Base-by-base conservation (phyloP, 1,140 invertebrate species). In the Bactericera cockerelli region DNA sequence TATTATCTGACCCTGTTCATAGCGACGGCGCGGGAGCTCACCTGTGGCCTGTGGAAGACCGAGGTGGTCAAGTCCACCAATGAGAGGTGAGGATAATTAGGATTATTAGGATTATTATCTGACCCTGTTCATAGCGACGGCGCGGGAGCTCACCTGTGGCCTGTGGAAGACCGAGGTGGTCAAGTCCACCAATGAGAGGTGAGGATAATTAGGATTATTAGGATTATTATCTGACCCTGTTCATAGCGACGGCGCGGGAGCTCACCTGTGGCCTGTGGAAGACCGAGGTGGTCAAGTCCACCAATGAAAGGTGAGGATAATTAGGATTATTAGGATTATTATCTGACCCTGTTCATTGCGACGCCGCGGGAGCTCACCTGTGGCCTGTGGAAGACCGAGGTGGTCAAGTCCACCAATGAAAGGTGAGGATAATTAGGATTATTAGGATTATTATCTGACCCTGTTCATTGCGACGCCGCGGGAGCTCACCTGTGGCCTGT, bases 211-310 rank as follows among this genome's bases (percentile, higher is more conserved):
- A n/a, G n/a, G n/a, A n/a, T n/a, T n/a, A n/a, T n/a, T n/a, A n/a
- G n/a, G n/a, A n/a, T n/a, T n/a, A n/a, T n/a, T n/a, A 90, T 70
- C 75, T 89, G 26, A 74, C 83, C 10, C 78, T 89, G 57, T 90
- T 89, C 70, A 76, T 79, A 22, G 82, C 84, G 22, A 89, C 87
- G 2, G 84, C 87, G 8, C 77, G 85, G 58, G 87, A 89, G 75
- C 75, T 90, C 59, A 88, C 87, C 2, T 90, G 87, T 67, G 87
- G 87, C 2, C 72, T 89, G 6, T 90, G 87, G 87, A 87, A 87
- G 67, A 77, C 84, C 57, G 87, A 89, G 71, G 82, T 87, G 61
- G 85, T 87, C 60, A 89, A 89, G 72, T 86, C 84, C 26, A 87
- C 84, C n/a, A 84, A 84, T 0, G 86, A 89, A 74, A 81, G 85